Evolutionary conservation across 2,113 vertebrate species (phyloP).

Genomic region (Notarius lentiginosus): DNA sequence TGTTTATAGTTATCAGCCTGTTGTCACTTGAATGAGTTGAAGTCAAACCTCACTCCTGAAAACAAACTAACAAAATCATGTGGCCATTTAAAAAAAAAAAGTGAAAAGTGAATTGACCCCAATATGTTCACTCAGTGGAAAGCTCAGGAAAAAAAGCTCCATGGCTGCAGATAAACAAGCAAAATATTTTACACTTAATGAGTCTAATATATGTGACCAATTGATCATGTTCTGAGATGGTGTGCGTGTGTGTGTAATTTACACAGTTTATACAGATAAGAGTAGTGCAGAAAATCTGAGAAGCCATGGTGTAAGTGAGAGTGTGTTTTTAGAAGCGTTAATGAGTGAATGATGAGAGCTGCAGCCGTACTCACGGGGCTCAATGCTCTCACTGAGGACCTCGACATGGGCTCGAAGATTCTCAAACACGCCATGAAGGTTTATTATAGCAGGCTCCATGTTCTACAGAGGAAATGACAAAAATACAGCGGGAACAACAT

Average conservation of each 20-base stretch:
- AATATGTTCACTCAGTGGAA: not conserved
- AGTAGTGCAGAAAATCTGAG: not conserved
- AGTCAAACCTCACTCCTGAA: not conserved
- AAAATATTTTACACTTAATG: not conserved
- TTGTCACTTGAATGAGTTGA: not conserved
- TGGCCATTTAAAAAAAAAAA: not conserved
- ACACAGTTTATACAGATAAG: not conserved
- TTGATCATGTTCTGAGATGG: not conserved
- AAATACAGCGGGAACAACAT: no score
- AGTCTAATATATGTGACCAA: not conserved
- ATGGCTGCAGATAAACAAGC: not conserved
- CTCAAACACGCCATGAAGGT: conserved; percentile 78
- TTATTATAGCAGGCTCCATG: conserved; percentile 80
- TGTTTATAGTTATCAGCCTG: not conserved
- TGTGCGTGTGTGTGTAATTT: not conserved
- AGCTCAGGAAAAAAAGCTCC: not conserved
- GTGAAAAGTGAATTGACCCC: no score
- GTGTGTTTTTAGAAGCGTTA: not conserved
- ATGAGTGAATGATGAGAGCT: not conserved
- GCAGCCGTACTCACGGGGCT: conserved; percentile 81
- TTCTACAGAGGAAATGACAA: conserved; percentile 47
- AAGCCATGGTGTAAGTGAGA: not conserved
- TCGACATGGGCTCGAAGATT: conserved; percentile 81
- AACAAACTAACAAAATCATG: not conserved
- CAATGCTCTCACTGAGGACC: conserved; percentile 82